Conservation (phyloP, 2,888 invertebrate species). For the Himalopsyche tibetana region DNA sequence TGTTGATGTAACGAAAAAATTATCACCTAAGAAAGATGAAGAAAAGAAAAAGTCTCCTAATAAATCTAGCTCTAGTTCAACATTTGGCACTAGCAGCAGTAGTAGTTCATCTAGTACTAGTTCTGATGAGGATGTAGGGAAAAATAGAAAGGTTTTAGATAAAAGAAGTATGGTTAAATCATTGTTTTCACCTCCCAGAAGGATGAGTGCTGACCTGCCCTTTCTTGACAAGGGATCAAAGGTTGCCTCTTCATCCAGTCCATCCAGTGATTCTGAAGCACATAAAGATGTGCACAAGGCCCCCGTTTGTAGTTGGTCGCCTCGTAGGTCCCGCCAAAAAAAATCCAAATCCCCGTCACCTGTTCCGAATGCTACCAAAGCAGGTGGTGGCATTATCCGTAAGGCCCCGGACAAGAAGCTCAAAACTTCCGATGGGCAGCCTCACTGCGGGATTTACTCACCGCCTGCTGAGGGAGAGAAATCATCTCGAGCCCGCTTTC, state of each 20-base stretch:
- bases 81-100: constrained; percentile 77
- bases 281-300: constrained; percentile 72
- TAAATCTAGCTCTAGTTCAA: constrained; percentile 75
- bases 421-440: constrained; percentile 89
- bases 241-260: constrained; percentile 80
- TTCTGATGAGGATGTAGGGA: constrained; percentile 75
- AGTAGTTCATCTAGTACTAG: constrained; percentile 77
- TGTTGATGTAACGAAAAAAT: constrained; percentile 69
- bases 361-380: constrained; percentile 60
- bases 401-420: constrained; percentile 88
- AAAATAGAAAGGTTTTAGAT: constrained; percentile 68
- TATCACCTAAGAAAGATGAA: constrained; percentile 75
- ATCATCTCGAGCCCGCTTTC: constrained; percentile 75
- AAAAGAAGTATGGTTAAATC: constrained; percentile 68
- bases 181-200: constrained; percentile 70
- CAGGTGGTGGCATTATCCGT: constrained; percentile 71
- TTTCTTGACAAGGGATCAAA: constrained; percentile 88
- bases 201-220: constrained; percentile 83
- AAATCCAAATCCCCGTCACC: constrained; percentile 69
- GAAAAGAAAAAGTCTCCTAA: constrained; percentile 70
- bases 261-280: constrained; percentile 79
- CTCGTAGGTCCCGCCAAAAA: constrained; percentile 73
- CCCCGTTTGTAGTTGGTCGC: constrained; percentile 72
- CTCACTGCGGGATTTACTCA: constrained; percentile 84
- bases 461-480: constrained; percentile 87